Conservation (phyloP, 2,888 invertebrate genomes). For the Branchipolynoe longqiensis region DNA sequence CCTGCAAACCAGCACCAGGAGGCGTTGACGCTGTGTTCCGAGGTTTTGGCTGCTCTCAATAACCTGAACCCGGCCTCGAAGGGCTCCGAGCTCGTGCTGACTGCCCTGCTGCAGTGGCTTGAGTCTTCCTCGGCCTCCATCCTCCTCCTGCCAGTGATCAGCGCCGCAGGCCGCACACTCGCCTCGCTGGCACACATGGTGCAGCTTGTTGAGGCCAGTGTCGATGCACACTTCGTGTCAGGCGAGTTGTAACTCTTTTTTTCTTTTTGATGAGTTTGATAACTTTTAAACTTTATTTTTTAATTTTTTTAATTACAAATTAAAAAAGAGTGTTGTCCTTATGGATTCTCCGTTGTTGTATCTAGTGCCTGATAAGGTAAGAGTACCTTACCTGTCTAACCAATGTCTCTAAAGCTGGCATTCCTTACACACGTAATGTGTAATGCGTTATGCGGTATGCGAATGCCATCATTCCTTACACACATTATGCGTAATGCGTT, state of each 20-base stretch:
- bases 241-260: slow-evolving; percentile 31
- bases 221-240: slow-evolving; percentile 75
- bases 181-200: slow-evolving; percentile 76
- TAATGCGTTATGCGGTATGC: no score
- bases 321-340: no score
- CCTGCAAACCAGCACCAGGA: slow-evolving; percentile 72
- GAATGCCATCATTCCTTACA: no score
- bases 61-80: slow-evolving; percentile 77
- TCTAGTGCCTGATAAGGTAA: no score
- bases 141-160: slow-evolving; percentile 77
- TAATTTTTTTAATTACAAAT: no score
- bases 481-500: no score
- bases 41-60: slow-evolving; percentile 77
- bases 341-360: no score
- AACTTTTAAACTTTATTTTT: no score
- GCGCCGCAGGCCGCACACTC: slow-evolving; percentile 75
- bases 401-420: no score
- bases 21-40: slow-evolving; percentile 75
- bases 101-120: slow-evolving; percentile 76
- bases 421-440: no score
- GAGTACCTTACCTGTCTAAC: no score
- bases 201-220: slow-evolving; percentile 76
- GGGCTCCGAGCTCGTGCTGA: slow-evolving; percentile 70
- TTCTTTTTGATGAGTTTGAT: no score
- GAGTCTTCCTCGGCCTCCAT: slow-evolving; percentile 77